Conservation (phyloP, 2,113 vertebrate species). For the Salvelinus sp. region DNA sequence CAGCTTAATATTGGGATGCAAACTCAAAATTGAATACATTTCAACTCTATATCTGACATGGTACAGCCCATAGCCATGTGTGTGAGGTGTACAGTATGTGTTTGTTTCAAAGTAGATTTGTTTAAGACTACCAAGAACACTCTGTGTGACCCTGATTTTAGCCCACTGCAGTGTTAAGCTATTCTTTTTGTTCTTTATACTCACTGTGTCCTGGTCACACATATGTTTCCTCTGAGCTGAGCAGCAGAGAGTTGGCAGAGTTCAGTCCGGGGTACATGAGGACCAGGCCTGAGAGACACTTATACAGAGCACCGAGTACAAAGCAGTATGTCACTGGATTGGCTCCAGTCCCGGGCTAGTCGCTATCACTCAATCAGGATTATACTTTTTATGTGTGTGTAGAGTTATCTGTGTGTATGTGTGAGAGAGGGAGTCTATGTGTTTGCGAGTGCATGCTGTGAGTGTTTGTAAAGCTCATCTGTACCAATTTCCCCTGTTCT, state of each 20-base stretch:
- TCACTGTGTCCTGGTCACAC: constrained; percentile 9
- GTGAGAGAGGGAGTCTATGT: not conserved
- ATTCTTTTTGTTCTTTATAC: not conserved
- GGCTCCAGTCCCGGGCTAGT: not conserved
- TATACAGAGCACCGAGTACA: not conserved
- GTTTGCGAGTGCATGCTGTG: not conserved
- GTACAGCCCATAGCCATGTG: no score
- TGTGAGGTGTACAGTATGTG: no score
- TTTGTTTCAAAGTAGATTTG: no score
- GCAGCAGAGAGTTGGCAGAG: not conserved
- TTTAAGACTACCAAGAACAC: no score
- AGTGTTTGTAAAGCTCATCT: not conserved
- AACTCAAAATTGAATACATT: no score
- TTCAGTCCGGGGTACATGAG: not conserved
- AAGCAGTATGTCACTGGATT: not conserved
- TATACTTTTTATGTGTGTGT: constrained; percentile 1
- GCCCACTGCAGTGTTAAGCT: no score
- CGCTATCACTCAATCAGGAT: not conserved
- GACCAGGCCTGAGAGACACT: not conserved
- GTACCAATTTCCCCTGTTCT: constrained; percentile 28
- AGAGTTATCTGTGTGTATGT: not conserved
- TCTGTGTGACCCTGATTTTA: no score
- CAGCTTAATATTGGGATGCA: no score
- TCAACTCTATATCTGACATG: no score
- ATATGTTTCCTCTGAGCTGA: constrained; percentile 5